A percentile compares a stretch with the other conserved stretches of the same genome.
Evolutionary conservation across 2,888 invertebrate genomes (phyloP).

Genomic region (Drosophila setosimentum): DNA sequence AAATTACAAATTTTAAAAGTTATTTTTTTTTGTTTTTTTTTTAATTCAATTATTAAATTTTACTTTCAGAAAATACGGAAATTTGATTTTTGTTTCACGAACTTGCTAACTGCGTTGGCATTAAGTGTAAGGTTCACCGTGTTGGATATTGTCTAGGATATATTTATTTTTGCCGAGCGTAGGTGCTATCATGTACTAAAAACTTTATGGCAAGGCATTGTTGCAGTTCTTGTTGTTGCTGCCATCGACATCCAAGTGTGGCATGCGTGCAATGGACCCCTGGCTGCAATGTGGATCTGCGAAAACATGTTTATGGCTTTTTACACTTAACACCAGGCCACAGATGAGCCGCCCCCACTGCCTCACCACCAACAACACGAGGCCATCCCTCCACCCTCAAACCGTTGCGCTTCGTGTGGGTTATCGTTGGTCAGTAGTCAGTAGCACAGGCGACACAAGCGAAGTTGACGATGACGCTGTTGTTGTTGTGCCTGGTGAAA

Average conservation of each 20-base stretch:
- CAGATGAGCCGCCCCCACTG: conserved; percentile 5
- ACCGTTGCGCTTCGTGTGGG: conserved; percentile 24
- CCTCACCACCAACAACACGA: background rate
- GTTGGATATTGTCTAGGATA: background rate
- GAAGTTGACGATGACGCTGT: background rate
- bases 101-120: background rate
- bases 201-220: conserved; percentile 35
- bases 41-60: background rate
- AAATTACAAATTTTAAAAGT: background rate
- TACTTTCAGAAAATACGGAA: background rate
- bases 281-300: conserved; percentile 37
- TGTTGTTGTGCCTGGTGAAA: conserved; percentile 35
- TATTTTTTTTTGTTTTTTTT: fast-evolving
- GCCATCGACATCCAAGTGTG: conserved; percentile 36
- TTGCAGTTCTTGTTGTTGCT: conserved; percentile 22
- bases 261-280: conserved; percentile 47
- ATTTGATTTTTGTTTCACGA: background rate
- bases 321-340: conserved; percentile 45
- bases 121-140: background rate
- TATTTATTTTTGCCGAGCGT: background rate
- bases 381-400: background rate
- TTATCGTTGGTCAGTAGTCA: conserved; percentile 46
- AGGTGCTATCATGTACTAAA: conserved; percentile 36
- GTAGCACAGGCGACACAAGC: conserved; percentile 24
- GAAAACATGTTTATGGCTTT: conserved; percentile 48